Conservation (phyloP, 1,140 invertebrate genomes). For the Plutomurus gul region DNA sequence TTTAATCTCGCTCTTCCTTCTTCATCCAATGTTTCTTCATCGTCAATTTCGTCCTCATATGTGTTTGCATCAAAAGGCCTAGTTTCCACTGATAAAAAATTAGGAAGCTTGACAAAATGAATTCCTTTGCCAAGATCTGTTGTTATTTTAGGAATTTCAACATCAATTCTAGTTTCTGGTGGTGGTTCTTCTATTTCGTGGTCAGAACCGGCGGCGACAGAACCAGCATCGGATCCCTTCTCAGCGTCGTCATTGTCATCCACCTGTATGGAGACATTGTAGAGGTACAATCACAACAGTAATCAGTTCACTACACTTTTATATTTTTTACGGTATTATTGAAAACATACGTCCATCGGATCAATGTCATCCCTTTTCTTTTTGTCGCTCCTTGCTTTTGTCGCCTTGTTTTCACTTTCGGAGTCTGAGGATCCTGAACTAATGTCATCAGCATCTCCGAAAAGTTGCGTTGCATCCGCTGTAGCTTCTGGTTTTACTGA, state of each 20-base stretch:
- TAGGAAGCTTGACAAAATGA: slow-evolving; percentile 93
- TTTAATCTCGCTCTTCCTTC: slow-evolving; percentile 92
- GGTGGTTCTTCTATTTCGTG: slow-evolving; percentile 76
- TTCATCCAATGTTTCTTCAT: slow-evolving; percentile 96
- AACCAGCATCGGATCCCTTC: slow-evolving; percentile 23
- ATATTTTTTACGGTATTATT: background rate
- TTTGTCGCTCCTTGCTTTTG: slow-evolving; percentile 57
- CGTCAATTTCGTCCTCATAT: slow-evolving; percentile 99
- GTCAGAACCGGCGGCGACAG: slow-evolving; percentile 62
- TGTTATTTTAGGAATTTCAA: slow-evolving; percentile 93
- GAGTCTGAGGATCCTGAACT: slow-evolving; percentile 59
- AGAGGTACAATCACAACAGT: background rate
- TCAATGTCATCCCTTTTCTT: slow-evolving; percentile 56
- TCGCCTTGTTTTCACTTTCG: slow-evolving; percentile 70
- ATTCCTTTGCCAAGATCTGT: slow-evolving; percentile 88
- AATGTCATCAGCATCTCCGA: slow-evolving; percentile 91
- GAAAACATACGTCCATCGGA: slow-evolving; percentile 49
- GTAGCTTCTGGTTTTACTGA: slow-evolving; percentile 28
- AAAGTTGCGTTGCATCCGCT: slow-evolving; percentile 79
- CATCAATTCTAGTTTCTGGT: slow-evolving; percentile 92
- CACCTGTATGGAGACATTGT: slow-evolving; percentile 53
- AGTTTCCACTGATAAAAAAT: slow-evolving; percentile 89
- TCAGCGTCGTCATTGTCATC: background rate
- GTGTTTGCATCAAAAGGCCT: slow-evolving; percentile 91
- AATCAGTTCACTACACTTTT: background rate